These are phyloP conservation scores for Lichenostomus cassidix DNA, from an alignment of 2,113 vertebrate genomes.

Conservation along the genomic window DNA sequence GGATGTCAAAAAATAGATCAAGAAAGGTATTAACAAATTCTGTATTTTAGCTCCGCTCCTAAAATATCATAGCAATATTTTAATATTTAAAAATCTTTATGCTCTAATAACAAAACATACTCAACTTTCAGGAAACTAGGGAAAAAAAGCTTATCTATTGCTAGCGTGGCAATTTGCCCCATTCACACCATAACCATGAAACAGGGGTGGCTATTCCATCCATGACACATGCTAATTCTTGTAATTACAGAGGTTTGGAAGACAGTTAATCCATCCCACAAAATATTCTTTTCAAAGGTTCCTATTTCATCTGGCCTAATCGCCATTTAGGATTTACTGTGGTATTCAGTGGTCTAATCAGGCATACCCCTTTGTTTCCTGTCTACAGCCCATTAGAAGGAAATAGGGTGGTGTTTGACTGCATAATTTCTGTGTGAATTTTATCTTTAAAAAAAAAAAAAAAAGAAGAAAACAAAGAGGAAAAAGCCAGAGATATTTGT, in stretches of 20 bases:
- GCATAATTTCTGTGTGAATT: not conserved
- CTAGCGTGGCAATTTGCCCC: not conserved
- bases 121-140: not conserved
- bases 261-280: not conserved
- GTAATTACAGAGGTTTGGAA: not conserved
- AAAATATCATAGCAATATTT: not conserved
- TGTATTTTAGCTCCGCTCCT: not conserved
- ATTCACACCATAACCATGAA: not conserved
- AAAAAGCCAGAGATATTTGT: not conserved
- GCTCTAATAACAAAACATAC: fast-evolving
- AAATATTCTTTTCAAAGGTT: not conserved
- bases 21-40: not conserved
- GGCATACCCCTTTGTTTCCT: not conserved
- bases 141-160: fast-evolving
- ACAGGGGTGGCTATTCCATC: not conserved
- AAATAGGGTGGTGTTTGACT: not conserved
- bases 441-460: not conserved
- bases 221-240: not conserved
- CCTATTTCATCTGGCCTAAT: not conserved
- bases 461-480: no score
- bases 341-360: not conserved
- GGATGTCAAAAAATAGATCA: not conserved
- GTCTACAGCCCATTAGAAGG: not conserved
- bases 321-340: not conserved
- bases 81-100: not conserved